Evolutionary conservation across 1,140 invertebrate species (phyloP).

Genomic region (Ips nitidus): DNA sequence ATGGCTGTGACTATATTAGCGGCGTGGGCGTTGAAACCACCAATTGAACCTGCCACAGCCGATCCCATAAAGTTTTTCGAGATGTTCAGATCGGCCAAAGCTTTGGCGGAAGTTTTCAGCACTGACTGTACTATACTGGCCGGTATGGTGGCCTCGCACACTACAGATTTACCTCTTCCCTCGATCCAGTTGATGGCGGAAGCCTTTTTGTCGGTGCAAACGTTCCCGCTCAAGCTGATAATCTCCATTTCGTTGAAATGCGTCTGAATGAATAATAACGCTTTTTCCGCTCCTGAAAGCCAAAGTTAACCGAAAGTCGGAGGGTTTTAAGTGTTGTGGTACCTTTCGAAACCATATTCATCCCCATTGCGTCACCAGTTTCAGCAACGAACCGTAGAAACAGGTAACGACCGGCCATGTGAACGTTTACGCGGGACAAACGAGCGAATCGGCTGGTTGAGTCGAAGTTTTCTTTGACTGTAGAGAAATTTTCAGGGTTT

Average conservation of each 20-base stretch:
- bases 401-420: constrained; percentile 81
- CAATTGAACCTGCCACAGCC: constrained; percentile 89
- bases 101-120: constrained; percentile 84
- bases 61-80: constrained; percentile 95
- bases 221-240: constrained; percentile 92
- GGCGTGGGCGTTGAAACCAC: constrained; percentile 95
- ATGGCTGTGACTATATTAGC: constrained; percentile 98
- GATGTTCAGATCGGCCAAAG: constrained; percentile 86
- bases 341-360: constrained; percentile 97
- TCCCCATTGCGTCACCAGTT: constrained; percentile 99
- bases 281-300: constrained; percentile 75
- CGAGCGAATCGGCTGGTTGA: constrained; percentile 83
- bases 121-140: constrained; percentile 69
- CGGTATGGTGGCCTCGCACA: constrained; percentile 87
- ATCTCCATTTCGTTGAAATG: constrained; percentile 88
- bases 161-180: constrained; percentile 94
- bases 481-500: constrained; percentile 71
- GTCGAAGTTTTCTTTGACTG: constrained; percentile 84
- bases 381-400: constrained; percentile 91
- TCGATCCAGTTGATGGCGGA: constrained; percentile 97
- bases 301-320: background rate
- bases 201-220: constrained; percentile 97
- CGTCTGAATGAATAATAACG: constrained; percentile 69
- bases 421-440: constrained; percentile 74
- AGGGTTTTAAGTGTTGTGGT: background rate